phyloP scores from a whole-genome alignment of 2,113 vertebrate genomes.

The Etheostoma cragini region DNA sequence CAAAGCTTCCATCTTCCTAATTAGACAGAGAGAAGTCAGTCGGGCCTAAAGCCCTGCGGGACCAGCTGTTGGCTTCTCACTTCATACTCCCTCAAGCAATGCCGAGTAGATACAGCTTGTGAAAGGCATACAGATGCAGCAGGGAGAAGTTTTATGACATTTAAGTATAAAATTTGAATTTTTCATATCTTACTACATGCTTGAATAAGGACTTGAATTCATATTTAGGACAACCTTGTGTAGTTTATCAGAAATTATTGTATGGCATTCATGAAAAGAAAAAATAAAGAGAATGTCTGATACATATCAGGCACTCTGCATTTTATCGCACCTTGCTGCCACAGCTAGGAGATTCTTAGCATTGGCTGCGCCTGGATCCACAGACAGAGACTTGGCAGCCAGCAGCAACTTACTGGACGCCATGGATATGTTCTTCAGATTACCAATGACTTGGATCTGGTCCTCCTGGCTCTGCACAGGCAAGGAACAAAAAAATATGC shows the following conservation, averaged over 20 bases:
- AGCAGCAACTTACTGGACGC: conserved; percentile 97
- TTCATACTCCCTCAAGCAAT: conserved; percentile 57
- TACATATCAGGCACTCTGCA: conserved; percentile 4
- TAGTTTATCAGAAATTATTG: conserved; percentile 5
- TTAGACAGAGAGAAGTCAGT: conserved; percentile 83
- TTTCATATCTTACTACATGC: conserved; percentile 6
- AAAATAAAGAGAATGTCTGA: neutral
- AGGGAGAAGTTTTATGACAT: conserved; percentile 27
- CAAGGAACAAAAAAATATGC: conserved; percentile 16
- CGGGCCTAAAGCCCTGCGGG: conserved; percentile 77
- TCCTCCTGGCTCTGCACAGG: conserved; percentile 93
- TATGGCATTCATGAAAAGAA: neutral
- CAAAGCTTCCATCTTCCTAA: conserved; percentile 81
- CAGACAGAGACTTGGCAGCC: conserved; percentile 98
- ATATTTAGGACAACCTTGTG: conserved; percentile 5
- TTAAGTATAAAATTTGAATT: conserved; percentile 12
- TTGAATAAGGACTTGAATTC: conserved; percentile 13
- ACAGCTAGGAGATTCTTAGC: conserved; percentile 97
- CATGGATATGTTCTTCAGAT: conserved; percentile 99
- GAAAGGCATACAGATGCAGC: conserved; percentile 45
- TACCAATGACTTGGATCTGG: conserved; percentile 98
- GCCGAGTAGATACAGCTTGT: conserved; percentile 39
- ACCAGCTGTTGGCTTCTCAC: conserved; percentile 70
- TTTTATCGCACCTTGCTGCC: conserved; percentile 90
- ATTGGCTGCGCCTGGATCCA: conserved; percentile 97